phyloP scores from a whole-genome alignment of 2,888 invertebrate genomes.

The Troglohyphantes excavatus region DNA sequence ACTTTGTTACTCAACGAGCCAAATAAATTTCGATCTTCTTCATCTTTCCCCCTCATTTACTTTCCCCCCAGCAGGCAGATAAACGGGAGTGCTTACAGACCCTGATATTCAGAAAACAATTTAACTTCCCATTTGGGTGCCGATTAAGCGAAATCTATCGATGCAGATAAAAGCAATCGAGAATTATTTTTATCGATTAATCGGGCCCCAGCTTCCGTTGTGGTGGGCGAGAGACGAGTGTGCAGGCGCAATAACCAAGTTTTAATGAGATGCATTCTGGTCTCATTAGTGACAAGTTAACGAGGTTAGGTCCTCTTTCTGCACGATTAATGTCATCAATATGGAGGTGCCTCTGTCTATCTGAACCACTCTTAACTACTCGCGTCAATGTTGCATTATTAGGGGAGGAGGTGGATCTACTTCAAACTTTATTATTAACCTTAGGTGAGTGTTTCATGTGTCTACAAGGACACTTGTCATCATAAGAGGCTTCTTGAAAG shows the following conservation, averaged over 20 bases:
- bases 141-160: slow-evolving; percentile 61
- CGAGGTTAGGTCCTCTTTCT: slow-evolving; percentile 57
- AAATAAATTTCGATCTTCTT: slow-evolving; percentile 43
- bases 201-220: slow-evolving; percentile 2
- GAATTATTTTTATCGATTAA: slow-evolving; percentile 64
- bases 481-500: no score
- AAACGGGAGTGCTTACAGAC: neutral
- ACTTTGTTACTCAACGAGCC: slow-evolving; percentile 7
- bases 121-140: slow-evolving; percentile 45
- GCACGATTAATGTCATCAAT: slow-evolving; percentile 68
- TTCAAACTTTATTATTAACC: neutral
- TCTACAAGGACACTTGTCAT: no score
- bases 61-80: neutral
- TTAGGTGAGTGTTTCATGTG: neutral
- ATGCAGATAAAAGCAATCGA: slow-evolving; percentile 63
- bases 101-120: slow-evolving; percentile 55
- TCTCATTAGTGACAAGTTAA: slow-evolving; percentile 76
- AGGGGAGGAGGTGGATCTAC: slow-evolving; percentile 3
- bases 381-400: slow-evolving; percentile 17
- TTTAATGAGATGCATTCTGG: slow-evolving; percentile 71
- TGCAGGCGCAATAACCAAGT: slow-evolving; percentile 62
- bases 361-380: slow-evolving; percentile 42
- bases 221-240: slow-evolving; percentile 23
- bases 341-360: slow-evolving; percentile 37
- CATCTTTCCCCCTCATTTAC: slow-evolving; percentile 19